A percentile compares a stretch with the other conserved stretches of the same genome.
Conservation (phyloP, 2,888 invertebrate species). For the Aphrophora alni region DNA sequence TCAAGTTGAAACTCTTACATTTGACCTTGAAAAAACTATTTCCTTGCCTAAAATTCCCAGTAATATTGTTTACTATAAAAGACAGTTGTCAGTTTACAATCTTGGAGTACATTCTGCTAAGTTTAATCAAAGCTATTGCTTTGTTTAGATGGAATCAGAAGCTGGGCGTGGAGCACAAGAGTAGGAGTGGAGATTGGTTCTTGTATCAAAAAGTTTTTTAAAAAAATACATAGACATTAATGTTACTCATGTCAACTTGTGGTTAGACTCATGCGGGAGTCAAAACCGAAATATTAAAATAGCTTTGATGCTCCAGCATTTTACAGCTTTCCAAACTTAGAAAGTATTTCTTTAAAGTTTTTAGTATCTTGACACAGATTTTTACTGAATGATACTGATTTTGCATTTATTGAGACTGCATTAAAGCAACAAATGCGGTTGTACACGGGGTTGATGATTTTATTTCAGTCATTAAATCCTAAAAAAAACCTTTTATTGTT, state of each 20-base stretch:
- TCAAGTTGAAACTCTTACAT: background rate
- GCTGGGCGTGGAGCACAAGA: constrained; percentile 42
- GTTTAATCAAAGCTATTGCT: constrained; percentile 46
- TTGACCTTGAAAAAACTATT: constrained; percentile 47
- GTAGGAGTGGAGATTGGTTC: no score
- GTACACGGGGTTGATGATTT: constrained; percentile 31
- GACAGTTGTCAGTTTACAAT: constrained; percentile 51
- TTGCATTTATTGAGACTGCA: constrained; percentile 48
- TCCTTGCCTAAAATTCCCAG: constrained; percentile 47
- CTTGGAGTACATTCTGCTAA: constrained; percentile 47
- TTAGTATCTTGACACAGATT: constrained; percentile 37
- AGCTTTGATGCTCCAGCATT: constrained; percentile 44
- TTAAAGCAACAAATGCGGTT: constrained; percentile 43
- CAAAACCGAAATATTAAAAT: constrained; percentile 48
- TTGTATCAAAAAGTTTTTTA: no score
- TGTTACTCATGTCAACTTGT: no score
- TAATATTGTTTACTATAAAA: constrained; percentile 50
- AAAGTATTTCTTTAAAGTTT: constrained; percentile 43
- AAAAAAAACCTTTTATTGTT: background rate
- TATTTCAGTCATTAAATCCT: no score
- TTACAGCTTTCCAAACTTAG: constrained; percentile 40
- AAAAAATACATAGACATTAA: no score
- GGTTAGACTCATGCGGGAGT: constrained; percentile 28
- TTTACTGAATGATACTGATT: constrained; percentile 45
- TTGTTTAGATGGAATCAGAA: constrained; percentile 46